Evolutionary conservation across 2,113 vertebrate genomes (phyloP).

Genomic region (Thermophis baileyi): DNA sequence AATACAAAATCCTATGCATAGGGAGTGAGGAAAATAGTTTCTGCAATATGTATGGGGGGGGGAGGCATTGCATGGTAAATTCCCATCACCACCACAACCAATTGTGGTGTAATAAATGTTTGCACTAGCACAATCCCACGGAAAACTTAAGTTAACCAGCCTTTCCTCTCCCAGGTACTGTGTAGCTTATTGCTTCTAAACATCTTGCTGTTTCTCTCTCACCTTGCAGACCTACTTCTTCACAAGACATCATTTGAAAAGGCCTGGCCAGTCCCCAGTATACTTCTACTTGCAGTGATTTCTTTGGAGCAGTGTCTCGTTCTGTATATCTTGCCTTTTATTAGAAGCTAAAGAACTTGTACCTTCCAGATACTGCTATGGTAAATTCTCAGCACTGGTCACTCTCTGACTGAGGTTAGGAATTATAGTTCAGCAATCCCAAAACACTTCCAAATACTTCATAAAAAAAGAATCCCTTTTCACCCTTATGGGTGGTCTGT

Average conservation of each 20-base stretch:
- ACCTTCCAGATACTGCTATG: background rate
- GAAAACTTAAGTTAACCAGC: background rate
- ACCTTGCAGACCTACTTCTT: background rate
- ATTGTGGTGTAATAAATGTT: background rate
- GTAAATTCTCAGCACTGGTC: background rate
- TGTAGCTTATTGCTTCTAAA: background rate
- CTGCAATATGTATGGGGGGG: background rate
- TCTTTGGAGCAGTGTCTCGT: background rate
- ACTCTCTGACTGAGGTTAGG: background rate
- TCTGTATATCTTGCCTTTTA: background rate
- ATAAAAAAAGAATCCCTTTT: no score
- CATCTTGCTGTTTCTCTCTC: background rate
- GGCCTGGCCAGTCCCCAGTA: background rate
- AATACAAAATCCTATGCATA: accelerated
- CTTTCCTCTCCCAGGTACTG: no score
- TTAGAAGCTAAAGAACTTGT: background rate
- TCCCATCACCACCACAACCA: background rate
- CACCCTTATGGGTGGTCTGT: no score
- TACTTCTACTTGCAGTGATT: background rate
- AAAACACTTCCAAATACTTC: no score
- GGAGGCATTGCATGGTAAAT: background rate
- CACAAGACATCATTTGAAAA: background rate
- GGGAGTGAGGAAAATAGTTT: background rate
- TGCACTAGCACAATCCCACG: background rate
- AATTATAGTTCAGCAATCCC: background rate